Evolutionary conservation across 30 jellyfish, hydroid and myxozoan genomes (phyloP), one percentile per base, ranked within the genome.

Genomic region (Clytia hemisphaerica): DNA sequence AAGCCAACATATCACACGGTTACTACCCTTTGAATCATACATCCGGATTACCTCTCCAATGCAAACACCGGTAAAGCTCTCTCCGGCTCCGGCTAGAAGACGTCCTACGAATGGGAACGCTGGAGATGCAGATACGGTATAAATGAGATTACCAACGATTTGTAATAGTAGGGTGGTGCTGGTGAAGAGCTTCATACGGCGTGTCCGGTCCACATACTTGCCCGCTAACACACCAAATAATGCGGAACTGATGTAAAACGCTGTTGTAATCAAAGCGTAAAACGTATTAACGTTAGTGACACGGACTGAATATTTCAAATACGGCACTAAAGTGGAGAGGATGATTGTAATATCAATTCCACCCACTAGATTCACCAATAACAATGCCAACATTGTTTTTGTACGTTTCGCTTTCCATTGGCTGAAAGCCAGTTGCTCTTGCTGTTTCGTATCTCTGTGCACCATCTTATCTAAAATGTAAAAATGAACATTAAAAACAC

Each of bases 81-180:
- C 42, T 5, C 72, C 79, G 14, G 45, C 14, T 0, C 79, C 79
- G 6, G 79, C 79, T 3, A 66, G 7, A 28, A 66, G 19, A 16
- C 79, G 37, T 2, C 79, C 79, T 37, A 66, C 12, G 22, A 66
- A 28, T 44, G 44, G 72, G 30, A 19, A 44, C 14, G 45, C 30
- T 5, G 79, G 75, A 4, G 71, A 45, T 25, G 19, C 38, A 25
- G 21, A 72, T 4, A 66, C 18, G 14, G 71, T 40, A 24, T 66
- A 66, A 24, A 66, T 2, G 10, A 66, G 24, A 37, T 66, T 66
- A 0, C 79, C 79, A 44, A 66, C 30, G 15, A 66, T 12, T 37
- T 66, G 66, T 0, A 19, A 35, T 35, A 66, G 12, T 9, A 57
- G 26, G 7, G 42, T 31, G 6, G 16, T 22, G 50, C 30, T 57